Conservation (phyloP, 1,140 invertebrate species). For the Drosophila pallidifrons region DNA sequence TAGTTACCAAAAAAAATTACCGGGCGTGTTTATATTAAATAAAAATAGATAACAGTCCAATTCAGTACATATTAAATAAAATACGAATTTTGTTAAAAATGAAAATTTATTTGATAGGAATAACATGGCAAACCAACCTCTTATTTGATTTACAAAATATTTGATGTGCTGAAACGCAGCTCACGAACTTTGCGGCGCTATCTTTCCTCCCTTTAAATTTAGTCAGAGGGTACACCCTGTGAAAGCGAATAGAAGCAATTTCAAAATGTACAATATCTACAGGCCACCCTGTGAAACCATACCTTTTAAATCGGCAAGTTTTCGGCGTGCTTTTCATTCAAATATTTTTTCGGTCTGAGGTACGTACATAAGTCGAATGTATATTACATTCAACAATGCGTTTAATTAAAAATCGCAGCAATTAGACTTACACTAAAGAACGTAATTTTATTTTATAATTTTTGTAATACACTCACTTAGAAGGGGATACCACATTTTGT, state of each 20-base stretch:
- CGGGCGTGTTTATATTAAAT: no score
- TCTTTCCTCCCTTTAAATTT: neutral
- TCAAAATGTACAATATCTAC: neutral
- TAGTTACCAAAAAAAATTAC: no score
- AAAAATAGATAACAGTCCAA: no score
- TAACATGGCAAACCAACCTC: no score
- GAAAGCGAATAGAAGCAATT: neutral
- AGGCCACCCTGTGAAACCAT: constrained; percentile 22
- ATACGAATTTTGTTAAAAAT: no score
- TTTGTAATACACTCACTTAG: neutral
- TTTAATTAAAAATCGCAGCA: neutral
- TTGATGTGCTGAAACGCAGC: no score
- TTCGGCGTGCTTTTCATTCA: constrained; percentile 36
- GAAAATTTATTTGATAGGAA: no score
- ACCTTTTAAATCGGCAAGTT: constrained; percentile 39
- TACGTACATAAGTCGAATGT: constrained; percentile 14
- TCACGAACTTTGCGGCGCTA: constrained; percentile 2
- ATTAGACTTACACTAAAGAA: neutral
- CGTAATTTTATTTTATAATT: neutral
- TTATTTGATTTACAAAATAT: no score
- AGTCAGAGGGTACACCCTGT: neutral
- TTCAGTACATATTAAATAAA: no score
- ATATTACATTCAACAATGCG: neutral
- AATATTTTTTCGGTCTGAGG: constrained; percentile 7
- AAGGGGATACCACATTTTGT: neutral